Base-by-base conservation (phyloP, 2,797 vertebrate genomes). In the Chelidonichthys spinosus region DNA sequence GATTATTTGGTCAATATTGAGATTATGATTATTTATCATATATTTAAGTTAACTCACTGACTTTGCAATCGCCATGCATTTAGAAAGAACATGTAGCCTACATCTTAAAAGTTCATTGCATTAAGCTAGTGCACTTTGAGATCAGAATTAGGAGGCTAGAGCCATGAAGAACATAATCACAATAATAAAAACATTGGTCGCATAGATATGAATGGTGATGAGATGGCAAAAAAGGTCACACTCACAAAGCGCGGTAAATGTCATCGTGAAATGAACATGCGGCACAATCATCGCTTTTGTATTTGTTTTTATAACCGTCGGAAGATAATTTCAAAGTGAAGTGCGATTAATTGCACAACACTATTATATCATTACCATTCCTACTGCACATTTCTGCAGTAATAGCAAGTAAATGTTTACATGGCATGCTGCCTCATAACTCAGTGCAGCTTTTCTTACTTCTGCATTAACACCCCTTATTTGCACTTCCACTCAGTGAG, bases 381-480 rank as follows among this genome's bases (percentile, higher is more conserved):
- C 6, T 13, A 13, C 11, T 2, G 56, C 17, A 18, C 37, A 25
- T 18, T 11, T n/a, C 37, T 8, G 11, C 37, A 59, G 3, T 40
- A 40, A 63, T 63, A 25, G 25, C 11, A 44, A 67, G 61, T 44
- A 25, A 15, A 71, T 63, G 17, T 81, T 79, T 74, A 77, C 47
- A 69, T 61, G 39, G 13, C 1, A 5, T 37, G 49, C n/a, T 58
- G 39, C 70, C 62, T 75, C 75, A n/a, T 52, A 49, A 68, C 71
- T 35, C 59, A 15, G n/a, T 6, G 10, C 61, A 61, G 36, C 14
- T 64, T 39, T 76, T 67, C 79, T 82, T 86, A 84, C 46, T 58
- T 71, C 46, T 72, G 79, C 83, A 4, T 82, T 37, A 76, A 62
- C 14, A 4, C 44, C 67, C 44, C 49, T 49, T 46, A 55, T 83